Conservation (phyloP, 2,797 vertebrate species). For the Lutjanus argentimaculatus region DNA sequence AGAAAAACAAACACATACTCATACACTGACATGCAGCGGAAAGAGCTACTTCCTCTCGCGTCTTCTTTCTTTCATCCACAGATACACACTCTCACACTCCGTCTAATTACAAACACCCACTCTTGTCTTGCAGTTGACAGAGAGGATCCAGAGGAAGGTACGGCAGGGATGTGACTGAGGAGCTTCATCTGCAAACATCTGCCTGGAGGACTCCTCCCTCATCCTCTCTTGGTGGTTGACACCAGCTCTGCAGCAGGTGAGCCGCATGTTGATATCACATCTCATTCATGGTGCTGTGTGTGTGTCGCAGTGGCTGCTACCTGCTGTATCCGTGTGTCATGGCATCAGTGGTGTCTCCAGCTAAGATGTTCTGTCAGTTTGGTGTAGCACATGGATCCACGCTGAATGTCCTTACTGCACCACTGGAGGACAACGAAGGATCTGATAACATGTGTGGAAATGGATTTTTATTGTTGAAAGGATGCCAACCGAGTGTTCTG, state of each 20-base stretch:
- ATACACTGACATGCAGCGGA: constrained; percentile 58
- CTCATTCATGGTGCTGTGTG: constrained; percentile 17
- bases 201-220: constrained; percentile 47
- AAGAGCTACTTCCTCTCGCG: constrained; percentile 45
- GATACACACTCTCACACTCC: constrained; percentile 18
- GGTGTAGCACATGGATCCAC: constrained; percentile 19
- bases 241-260: constrained; percentile 81
- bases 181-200: constrained; percentile 70
- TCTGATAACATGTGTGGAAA: constrained; percentile 25
- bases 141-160: constrained; percentile 39
- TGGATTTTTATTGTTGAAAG: constrained; percentile 21
- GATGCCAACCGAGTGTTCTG: constrained; percentile 17
- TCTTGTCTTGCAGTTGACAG: constrained; percentile 38
- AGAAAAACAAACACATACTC: constrained; percentile 70
- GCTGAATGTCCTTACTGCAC: constrained; percentile 19
- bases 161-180: constrained; percentile 57
- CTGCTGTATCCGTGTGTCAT: constrained; percentile 10
- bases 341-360: constrained; percentile 12
- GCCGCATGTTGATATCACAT: constrained; percentile 61
- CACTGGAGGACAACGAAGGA: background rate
- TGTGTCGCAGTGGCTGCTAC: constrained; percentile 54
- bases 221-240: constrained; percentile 8
- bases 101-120: constrained; percentile 40
- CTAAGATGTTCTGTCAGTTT: constrained; percentile 12
- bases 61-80: constrained; percentile 21